Evolutionary conservation across 2,888 invertebrate species (phyloP).

Genomic region (Eledone cirrhosa): DNA sequence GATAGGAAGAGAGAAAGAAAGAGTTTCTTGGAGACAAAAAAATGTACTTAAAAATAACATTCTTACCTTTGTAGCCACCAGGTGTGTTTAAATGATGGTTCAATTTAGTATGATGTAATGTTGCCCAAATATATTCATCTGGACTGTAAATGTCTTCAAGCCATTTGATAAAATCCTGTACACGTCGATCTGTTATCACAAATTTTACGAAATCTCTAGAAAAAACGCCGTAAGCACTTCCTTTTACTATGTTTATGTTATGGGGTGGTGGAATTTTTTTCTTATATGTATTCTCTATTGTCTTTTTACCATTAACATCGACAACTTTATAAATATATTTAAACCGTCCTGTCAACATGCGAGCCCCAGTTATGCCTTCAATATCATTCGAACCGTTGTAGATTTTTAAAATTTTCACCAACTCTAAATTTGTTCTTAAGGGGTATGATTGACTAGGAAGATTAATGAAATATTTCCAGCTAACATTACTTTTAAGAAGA

Average conservation of each 20-base stretch:
- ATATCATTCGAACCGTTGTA: slow-evolving; percentile 66
- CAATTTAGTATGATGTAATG: slow-evolving; percentile 53
- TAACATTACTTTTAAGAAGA: slow-evolving; percentile 39
- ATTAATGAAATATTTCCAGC: slow-evolving; percentile 65
- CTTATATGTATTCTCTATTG: slow-evolving; percentile 38
- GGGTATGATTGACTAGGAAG: slow-evolving; percentile 64
- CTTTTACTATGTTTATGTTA: slow-evolving; percentile 54
- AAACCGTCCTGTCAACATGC: slow-evolving; percentile 43
- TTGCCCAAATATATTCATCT: slow-evolving; percentile 66
- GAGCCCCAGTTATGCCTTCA: slow-evolving; percentile 57
- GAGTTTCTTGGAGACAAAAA: too few relatives aligned
- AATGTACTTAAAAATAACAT: neutral
- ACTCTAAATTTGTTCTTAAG: slow-evolving; percentile 62
- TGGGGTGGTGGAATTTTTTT: slow-evolving; percentile 42
- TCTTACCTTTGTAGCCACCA: slow-evolving; percentile 59
- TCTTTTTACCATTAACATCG: slow-evolving; percentile 34
- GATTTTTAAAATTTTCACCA: slow-evolving; percentile 62
- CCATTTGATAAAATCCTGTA: slow-evolving; percentile 60
- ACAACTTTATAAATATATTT: slow-evolving; percentile 34
- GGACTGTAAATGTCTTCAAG: slow-evolving; percentile 58
- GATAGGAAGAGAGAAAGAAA: too few relatives aligned
- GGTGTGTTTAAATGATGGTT: slow-evolving; percentile 58
- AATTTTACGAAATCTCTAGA: slow-evolving; percentile 61
- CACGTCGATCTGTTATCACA: slow-evolving; percentile 50
- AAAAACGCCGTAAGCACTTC: slow-evolving; percentile 64